Percentiles rank a stretch among this genome's conserved stretches.
Evolutionary conservation across 1,140 invertebrate species (phyloP).

Genomic region (Sarcophaga bullata): DNA sequence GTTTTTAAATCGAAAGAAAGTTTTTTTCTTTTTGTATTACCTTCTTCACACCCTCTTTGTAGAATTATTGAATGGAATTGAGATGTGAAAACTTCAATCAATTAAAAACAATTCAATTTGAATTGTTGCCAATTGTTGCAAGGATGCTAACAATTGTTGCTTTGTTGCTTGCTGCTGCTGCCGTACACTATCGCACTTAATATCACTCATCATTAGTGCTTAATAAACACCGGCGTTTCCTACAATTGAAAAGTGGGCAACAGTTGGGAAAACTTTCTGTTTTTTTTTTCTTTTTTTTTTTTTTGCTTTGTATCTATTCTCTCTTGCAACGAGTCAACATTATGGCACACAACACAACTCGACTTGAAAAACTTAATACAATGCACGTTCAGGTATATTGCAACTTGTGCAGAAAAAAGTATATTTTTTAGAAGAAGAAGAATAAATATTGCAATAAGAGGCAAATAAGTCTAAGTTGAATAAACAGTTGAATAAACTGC

Average conservation of each 20-base stretch:
- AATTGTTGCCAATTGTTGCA: slow-evolving; percentile 4
- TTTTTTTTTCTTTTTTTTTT: neutral
- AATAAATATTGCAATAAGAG: too few species aligned
- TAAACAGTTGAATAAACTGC: too few species aligned
- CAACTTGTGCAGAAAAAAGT: too few species aligned
- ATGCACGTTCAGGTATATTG: neutral
- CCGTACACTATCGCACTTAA: slow-evolving; percentile 22
- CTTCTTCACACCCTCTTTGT: too few species aligned
- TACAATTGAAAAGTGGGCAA: slow-evolving; percentile 19
- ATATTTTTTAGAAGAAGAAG: too few species aligned
- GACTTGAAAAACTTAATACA: neutral
- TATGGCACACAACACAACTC: neutral
- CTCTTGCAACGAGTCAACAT: too few species aligned
- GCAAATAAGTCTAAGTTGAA: too few species aligned
- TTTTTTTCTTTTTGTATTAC: too few species aligned
- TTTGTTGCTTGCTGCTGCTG: neutral
- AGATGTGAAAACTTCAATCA: neutral
- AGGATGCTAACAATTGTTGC: neutral
- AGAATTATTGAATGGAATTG: too few species aligned
- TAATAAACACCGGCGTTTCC: slow-evolving; percentile 31
- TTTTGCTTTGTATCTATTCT: too few species aligned
- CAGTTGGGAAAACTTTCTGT: slow-evolving; percentile 3
- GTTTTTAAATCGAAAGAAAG: too few species aligned
- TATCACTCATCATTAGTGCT: slow-evolving; percentile 39
- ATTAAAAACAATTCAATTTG: slow-evolving; percentile 21